These are phyloP conservation scores for Ridgeia piscesae DNA, from an alignment of 1,140 invertebrate genomes.

Conservation along the genomic window DNA sequence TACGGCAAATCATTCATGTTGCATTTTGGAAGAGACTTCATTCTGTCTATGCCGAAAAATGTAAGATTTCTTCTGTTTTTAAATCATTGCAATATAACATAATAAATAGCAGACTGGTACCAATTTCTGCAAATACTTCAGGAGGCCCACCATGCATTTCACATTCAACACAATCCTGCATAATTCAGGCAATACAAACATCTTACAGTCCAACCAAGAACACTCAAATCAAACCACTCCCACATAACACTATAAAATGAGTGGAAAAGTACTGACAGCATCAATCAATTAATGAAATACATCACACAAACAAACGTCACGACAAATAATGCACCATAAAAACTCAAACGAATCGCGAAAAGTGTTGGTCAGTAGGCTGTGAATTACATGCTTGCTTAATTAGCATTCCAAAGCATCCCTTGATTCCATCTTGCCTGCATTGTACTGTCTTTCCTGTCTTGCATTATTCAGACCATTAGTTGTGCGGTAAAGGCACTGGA, in stretches of 20 bases:
- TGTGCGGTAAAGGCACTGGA: background rate
- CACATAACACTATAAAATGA: background rate
- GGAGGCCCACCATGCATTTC: too few relatives aligned
- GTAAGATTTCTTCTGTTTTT: too few relatives aligned
- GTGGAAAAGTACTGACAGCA: background rate
- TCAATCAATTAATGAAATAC: background rate
- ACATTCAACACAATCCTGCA: background rate
- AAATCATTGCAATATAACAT: too few relatives aligned
- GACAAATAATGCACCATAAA: background rate
- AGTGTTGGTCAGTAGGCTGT: background rate
- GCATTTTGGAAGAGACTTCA: too few relatives aligned
- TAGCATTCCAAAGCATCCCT: slow-evolving; percentile 4
- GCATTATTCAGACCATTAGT: background rate
- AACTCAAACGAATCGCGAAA: background rate
- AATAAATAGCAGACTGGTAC: too few relatives aligned
- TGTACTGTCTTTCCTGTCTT: background rate
- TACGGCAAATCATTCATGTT: too few relatives aligned
- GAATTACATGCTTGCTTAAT: slow-evolving; percentile 1
- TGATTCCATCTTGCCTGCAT: background rate
- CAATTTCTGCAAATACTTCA: too few relatives aligned
- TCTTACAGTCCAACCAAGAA: background rate
- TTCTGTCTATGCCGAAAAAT: too few relatives aligned
- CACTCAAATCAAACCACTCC: background rate
- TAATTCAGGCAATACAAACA: background rate
- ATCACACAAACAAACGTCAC: background rate